phyloP scores from a whole-genome alignment of 2,797 vertebrate species.

The Xyrichtys novacula region DNA sequence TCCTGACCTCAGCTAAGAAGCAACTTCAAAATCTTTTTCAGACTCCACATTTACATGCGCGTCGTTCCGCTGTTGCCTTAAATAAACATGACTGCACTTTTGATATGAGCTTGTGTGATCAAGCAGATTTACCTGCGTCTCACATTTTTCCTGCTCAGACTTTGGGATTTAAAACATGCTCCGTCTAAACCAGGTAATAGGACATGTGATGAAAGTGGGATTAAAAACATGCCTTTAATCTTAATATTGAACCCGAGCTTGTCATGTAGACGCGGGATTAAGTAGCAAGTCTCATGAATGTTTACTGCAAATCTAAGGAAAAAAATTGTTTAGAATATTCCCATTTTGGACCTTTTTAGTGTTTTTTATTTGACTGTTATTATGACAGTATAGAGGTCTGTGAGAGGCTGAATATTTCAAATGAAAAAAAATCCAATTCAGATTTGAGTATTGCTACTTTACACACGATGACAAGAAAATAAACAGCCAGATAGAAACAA shows the following conservation, averaged over 20 bases:
- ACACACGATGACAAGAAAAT: background rate
- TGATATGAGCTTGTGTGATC: slow-evolving; percentile 14
- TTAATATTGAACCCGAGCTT: slow-evolving; percentile 9
- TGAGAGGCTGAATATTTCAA: background rate
- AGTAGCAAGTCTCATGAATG: background rate
- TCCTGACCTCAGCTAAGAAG: slow-evolving; percentile 32
- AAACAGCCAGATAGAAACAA: slow-evolving; percentile 5
- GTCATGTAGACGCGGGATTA: slow-evolving; percentile 24
- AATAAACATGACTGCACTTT: slow-evolving; percentile 18
- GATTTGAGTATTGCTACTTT: slow-evolving; percentile 14
- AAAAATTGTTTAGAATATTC: too few relatives aligned
- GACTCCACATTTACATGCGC: slow-evolving; percentile 25
- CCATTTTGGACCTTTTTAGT: too few relatives aligned
- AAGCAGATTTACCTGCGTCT: slow-evolving; percentile 33
- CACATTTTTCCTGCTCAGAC: slow-evolving; percentile 32
- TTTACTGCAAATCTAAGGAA: slow-evolving; percentile 1
- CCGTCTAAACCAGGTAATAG: slow-evolving; percentile 31
- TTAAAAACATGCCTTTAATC: slow-evolving; percentile 36
- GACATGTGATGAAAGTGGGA: slow-evolving; percentile 33
- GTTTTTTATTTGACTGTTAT: slow-evolving; percentile 7
- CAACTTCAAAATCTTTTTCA: slow-evolving; percentile 14
- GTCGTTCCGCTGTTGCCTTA: slow-evolving; percentile 13
- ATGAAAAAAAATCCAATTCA: background rate
- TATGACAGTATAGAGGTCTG: slow-evolving; percentile 4
- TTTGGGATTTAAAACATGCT: slow-evolving; percentile 45